Percentiles rank a stretch among this genome's conserved stretches.
Evolutionary conservation across 1,140 invertebrate genomes (phyloP).

Genomic region (Bombus superbus): DNA sequence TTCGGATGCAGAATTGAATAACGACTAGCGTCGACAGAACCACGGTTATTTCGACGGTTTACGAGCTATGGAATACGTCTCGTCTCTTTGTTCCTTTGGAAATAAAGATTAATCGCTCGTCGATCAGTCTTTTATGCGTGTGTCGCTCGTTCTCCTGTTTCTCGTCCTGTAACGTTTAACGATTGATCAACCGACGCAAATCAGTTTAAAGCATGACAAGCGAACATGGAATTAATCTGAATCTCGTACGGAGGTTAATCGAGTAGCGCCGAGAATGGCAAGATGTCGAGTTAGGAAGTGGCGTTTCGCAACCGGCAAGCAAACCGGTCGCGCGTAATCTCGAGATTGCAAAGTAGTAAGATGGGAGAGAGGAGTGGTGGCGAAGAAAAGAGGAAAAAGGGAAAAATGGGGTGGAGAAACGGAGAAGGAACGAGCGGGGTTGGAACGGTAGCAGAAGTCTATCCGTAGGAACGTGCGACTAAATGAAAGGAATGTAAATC

Average conservation of each 20-base stretch:
- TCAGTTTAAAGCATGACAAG: constrained; percentile 39
- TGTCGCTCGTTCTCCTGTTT: neutral
- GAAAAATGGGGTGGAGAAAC: neutral
- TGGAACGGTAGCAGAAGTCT: constrained; percentile 70
- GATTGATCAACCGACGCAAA: neutral
- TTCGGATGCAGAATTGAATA: constrained; percentile 48
- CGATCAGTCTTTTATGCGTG: neutral
- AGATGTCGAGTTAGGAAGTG: constrained; percentile 54
- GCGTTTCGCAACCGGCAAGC: constrained; percentile 53
- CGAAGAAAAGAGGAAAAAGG: neutral
- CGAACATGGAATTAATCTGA: constrained; percentile 66
- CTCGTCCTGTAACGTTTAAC: neutral
- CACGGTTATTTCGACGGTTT: neutral
- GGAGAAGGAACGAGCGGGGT: neutral
- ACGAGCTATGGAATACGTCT: neutral
- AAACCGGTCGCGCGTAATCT: constrained; percentile 68
- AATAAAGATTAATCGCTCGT: neutral
- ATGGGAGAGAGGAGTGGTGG: constrained; percentile 20
- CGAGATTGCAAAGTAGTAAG: constrained; percentile 62
- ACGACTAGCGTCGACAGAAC: neutral
- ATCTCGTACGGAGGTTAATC: constrained; percentile 51
- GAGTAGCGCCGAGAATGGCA: constrained; percentile 48
- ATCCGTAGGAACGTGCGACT: constrained; percentile 80
- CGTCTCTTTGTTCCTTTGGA: no score
- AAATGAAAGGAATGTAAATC: constrained; percentile 84